Evolutionary conservation across 2,797 vertebrate genomes (phyloP).

Genomic region (Corythornis leucogaster): DNA sequence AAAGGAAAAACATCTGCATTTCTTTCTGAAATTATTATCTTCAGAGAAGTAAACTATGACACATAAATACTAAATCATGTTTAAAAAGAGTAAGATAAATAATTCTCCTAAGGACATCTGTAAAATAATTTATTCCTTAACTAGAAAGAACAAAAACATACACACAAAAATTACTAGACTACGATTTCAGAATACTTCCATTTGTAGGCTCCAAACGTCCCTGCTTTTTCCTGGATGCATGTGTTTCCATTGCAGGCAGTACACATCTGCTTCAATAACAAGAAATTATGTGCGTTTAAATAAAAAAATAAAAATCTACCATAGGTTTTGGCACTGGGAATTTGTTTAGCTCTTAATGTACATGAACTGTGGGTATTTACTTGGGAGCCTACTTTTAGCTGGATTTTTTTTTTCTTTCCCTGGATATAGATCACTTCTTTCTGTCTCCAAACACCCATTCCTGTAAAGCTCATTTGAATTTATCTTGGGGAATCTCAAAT

Average conservation of each 20-base stretch:
- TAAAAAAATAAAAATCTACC: background rate
- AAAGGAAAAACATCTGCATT: background rate
- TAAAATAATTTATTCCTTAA: background rate
- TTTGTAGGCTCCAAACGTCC: background rate
- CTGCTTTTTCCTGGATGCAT: background rate
- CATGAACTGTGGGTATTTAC: background rate
- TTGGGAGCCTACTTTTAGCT: background rate
- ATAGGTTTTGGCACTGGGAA: background rate
- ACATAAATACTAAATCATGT: background rate
- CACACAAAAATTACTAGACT: background rate
- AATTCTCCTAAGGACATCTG: background rate
- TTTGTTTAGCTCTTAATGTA: conserved; percentile 8
- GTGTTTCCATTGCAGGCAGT: background rate
- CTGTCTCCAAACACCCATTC: background rate
- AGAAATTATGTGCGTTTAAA: background rate
- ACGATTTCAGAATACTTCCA: background rate
- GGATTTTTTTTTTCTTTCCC: background rate
- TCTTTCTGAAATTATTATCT: background rate
- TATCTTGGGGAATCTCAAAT: conserved; percentile 50
- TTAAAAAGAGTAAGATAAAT: background rate
- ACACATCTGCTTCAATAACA: background rate
- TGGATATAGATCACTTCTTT: conserved; percentile 34
- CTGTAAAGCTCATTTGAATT: conserved; percentile 47
- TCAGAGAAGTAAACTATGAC: background rate
- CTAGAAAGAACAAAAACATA: background rate